These are phyloP conservation scores for Papilio demoleus DNA, from an alignment of 2,888 invertebrate genomes.

Conservation along the genomic window DNA sequence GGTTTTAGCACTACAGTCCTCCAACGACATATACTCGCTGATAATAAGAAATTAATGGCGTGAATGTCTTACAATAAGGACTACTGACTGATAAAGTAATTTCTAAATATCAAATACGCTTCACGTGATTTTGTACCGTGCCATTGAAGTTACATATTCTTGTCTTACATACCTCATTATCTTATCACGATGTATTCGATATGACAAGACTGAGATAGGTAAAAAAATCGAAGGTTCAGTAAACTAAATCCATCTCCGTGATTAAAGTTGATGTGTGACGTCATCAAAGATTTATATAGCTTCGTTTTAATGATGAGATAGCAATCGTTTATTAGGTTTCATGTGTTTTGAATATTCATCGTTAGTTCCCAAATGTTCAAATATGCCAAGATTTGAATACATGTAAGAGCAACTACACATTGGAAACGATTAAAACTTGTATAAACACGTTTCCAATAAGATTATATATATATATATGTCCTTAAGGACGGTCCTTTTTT, in stretches of 20 bases:
- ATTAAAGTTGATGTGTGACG: background rate
- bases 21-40: too few species aligned
- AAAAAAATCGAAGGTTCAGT: conserved; percentile 1
- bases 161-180: conserved; percentile 38
- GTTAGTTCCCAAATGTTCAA: background rate
- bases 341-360: background rate
- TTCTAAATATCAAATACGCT: background rate
- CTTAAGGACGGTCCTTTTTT: too few species aligned
- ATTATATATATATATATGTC: too few species aligned
- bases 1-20: too few species aligned
- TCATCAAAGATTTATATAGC: background rate
- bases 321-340: background rate
- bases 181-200: conserved; percentile 44
- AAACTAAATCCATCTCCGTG: conserved; percentile 21
- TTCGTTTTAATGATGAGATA: background rate
- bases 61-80: too few species aligned
- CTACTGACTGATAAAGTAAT: too few species aligned
- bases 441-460: too few species aligned
- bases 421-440: too few species aligned
- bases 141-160: conserved; percentile 40
- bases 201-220: background rate
- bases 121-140: conserved; percentile 35
- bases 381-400: too few species aligned
- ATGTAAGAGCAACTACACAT: too few species aligned
- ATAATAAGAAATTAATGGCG: too few species aligned